A percentile compares a stretch with the other conserved stretches of the same genome.
Conservation (phyloP, 1,140 invertebrate species). For the Habropoda laboriosa region DNA sequence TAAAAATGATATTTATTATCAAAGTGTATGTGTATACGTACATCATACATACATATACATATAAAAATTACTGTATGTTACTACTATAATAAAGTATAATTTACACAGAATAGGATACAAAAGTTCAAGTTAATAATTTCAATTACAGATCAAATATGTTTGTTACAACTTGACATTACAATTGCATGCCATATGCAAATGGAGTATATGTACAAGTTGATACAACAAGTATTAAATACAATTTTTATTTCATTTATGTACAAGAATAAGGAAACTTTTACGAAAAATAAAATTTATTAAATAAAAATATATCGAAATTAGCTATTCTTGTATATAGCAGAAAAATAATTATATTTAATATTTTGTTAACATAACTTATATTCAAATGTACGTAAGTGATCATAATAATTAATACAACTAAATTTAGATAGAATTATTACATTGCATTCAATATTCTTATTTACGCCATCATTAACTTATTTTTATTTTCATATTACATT, state of each 20-base stretch:
- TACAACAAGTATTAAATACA: too few species aligned
- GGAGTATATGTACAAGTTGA: too few species aligned
- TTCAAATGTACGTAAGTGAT: conserved; percentile 26
- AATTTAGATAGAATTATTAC: conserved; percentile 21
- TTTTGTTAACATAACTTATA: background rate
- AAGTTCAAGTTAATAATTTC: background rate
- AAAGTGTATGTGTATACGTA: background rate
- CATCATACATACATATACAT: background rate
- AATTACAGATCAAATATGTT: background rate
- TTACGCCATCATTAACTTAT: background rate
- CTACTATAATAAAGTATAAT: conserved; percentile 7
- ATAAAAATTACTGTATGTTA: conserved; percentile 5
- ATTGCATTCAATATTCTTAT: background rate
- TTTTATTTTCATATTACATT: background rate
- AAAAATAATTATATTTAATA: background rate
- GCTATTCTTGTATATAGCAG: background rate
- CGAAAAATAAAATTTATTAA: background rate
- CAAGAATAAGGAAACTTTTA: too few species aligned
- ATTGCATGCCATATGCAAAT: background rate
- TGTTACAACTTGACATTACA: background rate
- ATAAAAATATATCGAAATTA: background rate
- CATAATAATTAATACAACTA: conserved; percentile 1
- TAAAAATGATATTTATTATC: background rate
- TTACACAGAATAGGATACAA: conserved; percentile 4
- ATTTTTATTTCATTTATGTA: too few species aligned